phyloP scores from a whole-genome alignment of 1,140 invertebrate species.

The Oreohelix idahoensis region DNA sequence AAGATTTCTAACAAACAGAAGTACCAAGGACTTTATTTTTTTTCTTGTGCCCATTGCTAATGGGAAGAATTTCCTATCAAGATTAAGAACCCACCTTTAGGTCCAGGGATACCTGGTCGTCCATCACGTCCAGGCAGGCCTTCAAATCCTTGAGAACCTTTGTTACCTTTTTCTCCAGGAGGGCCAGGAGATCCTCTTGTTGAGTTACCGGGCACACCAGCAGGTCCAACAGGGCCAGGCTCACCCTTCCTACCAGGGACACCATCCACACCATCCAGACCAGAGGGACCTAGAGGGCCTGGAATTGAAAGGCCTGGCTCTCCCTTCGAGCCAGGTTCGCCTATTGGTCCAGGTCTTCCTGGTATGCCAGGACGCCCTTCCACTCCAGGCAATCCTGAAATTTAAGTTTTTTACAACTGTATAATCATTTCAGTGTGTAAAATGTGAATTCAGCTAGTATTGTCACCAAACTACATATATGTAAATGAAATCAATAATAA shows the following conservation, averaged over 20 bases:
- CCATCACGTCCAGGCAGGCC: slow-evolving; percentile 60
- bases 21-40: too few relatives aligned
- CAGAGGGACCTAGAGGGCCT: slow-evolving; percentile 53
- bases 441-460: too few relatives aligned
- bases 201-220: slow-evolving; percentile 58
- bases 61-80: too few relatives aligned
- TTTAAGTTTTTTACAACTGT: too few relatives aligned
- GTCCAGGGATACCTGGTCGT: slow-evolving; percentile 55
- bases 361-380: slow-evolving; percentile 55
- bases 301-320: slow-evolving; percentile 52
- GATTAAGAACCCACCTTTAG: slow-evolving; percentile 53
- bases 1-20: too few relatives aligned
- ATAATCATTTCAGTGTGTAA: too few relatives aligned
- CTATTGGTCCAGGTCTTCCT: slow-evolving; percentile 59
- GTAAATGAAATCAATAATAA: too few relatives aligned
- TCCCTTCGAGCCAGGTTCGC: slow-evolving; percentile 55
- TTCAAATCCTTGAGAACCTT: slow-evolving; percentile 53
- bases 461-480: too few relatives aligned
- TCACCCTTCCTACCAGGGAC: slow-evolving; percentile 58
- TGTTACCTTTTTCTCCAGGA: slow-evolving; percentile 55
- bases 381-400: slow-evolving; percentile 53
- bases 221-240: slow-evolving; percentile 53
- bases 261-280: slow-evolving; percentile 60
- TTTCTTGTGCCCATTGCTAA: too few relatives aligned
- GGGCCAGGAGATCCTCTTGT: slow-evolving; percentile 52